phyloP scores from a whole-genome alignment of 1,140 invertebrate species.

The Bombus superbus region DNA sequence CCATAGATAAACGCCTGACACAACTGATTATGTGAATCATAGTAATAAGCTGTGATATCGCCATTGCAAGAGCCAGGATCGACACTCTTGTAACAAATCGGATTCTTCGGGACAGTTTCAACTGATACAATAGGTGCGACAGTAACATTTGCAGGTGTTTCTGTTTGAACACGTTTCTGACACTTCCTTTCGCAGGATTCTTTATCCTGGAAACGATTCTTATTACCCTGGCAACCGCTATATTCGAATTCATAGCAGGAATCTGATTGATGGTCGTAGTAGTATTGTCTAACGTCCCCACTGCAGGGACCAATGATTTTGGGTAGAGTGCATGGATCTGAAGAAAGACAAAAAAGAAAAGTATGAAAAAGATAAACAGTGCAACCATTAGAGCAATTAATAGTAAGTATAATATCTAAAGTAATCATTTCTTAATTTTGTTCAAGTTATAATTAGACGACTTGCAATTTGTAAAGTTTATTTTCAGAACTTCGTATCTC shows the following conservation, averaged over 20 bases:
- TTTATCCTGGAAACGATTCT: conserved; percentile 85
- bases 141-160: conserved; percentile 2
- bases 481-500: not conserved
- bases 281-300: conserved; percentile 87
- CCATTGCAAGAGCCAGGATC: conserved; percentile 89
- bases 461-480: not conserved
- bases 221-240: conserved; percentile 88
- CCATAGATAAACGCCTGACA: conserved; percentile 91
- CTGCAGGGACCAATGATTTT: conserved; percentile 89
- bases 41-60: conserved; percentile 89
- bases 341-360: not conserved
- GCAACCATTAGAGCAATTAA: not conserved
- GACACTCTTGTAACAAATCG: conserved; percentile 85
- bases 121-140: not conserved
- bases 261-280: conserved; percentile 87
- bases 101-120: conserved; percentile 62
- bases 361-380: not conserved
- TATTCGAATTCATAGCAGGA: conserved; percentile 88
- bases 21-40: conserved; percentile 83
- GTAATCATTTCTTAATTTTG: not conserved
- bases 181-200: conserved; percentile 81
- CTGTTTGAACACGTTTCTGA: conserved; percentile 55
- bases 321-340: conserved; percentile 89
- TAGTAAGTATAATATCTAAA: not conserved
- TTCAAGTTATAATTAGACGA: not conserved